Evolutionary conservation across 1,140 invertebrate genomes (phyloP).

Genomic region (Drosophila melanica): DNA sequence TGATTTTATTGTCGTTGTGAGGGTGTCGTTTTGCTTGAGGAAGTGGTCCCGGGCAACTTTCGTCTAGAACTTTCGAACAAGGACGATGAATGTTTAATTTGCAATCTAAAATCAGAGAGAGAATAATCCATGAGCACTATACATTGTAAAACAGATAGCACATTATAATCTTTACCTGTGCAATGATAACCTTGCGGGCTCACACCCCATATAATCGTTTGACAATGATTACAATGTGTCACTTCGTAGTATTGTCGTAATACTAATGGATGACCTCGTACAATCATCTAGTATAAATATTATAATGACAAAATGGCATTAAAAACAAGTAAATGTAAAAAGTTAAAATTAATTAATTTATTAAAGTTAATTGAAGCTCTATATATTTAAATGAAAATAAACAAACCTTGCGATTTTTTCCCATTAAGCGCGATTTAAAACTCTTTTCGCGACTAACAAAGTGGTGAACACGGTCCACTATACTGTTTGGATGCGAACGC

Average conservation of each 20-base stretch:
- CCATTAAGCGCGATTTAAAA: constrained; percentile 89
- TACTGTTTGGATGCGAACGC: constrained; percentile 75
- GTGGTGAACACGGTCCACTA: constrained; percentile 87
- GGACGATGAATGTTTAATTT: constrained; percentile 93
- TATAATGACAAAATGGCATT: not conserved
- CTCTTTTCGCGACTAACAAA: constrained; percentile 93
- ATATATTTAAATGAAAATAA: not conserved
- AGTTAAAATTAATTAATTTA: no score
- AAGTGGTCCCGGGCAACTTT: constrained; percentile 92
- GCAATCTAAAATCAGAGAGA: constrained; percentile 88
- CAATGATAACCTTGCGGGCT: constrained; percentile 97
- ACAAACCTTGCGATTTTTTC: constrained; percentile 87
- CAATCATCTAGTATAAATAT: constrained; percentile 86
- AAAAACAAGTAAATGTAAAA: not conserved
- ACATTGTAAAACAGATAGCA: not conserved
- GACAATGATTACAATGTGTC: constrained; percentile 96
- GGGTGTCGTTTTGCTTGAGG: constrained; percentile 87
- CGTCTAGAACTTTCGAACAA: constrained; percentile 92
- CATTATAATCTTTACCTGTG: constrained; percentile 84
- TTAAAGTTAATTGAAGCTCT: no score
- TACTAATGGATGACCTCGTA: constrained; percentile 95
- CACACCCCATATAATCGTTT: constrained; percentile 95
- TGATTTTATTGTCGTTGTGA: constrained; percentile 88
- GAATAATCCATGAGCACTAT: constrained; percentile 3
- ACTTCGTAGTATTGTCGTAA: constrained; percentile 95